Base-by-base conservation (phyloP, 2,797 vertebrate genomes). In the Hydrocynus forskahlii region DNA sequence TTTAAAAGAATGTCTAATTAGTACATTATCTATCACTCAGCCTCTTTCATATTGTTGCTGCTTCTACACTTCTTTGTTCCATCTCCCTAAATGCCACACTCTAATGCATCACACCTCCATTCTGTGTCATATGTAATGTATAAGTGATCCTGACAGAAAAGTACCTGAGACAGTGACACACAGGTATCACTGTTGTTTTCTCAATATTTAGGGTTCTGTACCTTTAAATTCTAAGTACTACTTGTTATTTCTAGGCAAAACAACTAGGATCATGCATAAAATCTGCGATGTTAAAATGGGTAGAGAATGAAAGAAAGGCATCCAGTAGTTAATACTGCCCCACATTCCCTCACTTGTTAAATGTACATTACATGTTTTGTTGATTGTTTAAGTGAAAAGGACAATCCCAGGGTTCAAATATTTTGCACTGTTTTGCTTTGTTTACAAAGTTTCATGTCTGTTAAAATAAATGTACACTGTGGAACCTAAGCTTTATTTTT, bases 11-110 rank as follows among this genome's bases (percentile, higher is more conserved):
- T 29, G 21, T 17, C 63, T 43, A 48, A 35, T 35, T 35, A 2
- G 35, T 4, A 35, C 4, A 35, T 59, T 16, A 50, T 5, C 21
- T 50, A 21, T 43, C 43, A n/a, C 43, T 25, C 10, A 12, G 54
- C 19, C 5, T 73, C 4, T 57, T 5, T 72, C 12, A 68, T 67
- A 17, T 14, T n/a, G 77, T 40, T 50, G 67, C 69, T 79, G 38
- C 43, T 14, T 74, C 19, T 40, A 43, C 77, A 80, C 75, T 86
- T 64, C 78, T 80, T 60, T 29, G 12, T 79, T 82, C 64, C 38
- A 55, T 73, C 71, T 75, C 54, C 68, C 69, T 60, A 2, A 50
- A 35, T 50, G 57, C 83, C 73, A 83, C 83, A 78, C 71, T 64
- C 67, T 73, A 21, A 77, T 55, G 35, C 21, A 29, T 76, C 17